Base-by-base conservation (phyloP, 1,140 invertebrate genomes). In the Bombus vancouverensis region DNA sequence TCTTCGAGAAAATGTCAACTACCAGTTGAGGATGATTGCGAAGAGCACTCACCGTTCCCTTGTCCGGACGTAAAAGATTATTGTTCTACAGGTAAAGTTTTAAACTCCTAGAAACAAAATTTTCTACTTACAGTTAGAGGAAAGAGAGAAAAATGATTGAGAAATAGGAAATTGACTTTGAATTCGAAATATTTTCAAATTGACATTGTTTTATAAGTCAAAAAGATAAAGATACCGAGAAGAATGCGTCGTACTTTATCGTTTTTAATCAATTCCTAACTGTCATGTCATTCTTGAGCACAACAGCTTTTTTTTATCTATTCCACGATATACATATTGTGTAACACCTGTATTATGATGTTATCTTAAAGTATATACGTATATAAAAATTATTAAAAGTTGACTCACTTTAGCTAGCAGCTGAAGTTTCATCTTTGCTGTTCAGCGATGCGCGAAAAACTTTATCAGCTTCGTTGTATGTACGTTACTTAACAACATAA, bases 21-120 rank as follows among this genome's bases (percentile, higher is more conserved):
- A 28, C 6, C 53, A 1, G 0, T 8, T 37, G 18, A 66, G 6
- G n/a, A 71, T 44, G 18, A 25, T 25, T 32, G 53, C 22, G 25
- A 8, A 9, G 8, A 28, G 6, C 70, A 28, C 12, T n/a, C 32
- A 5, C 25, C 65, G 0, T 6, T n/a, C 15, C 13, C 39, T 76
- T 76, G 81, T 6, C 15, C 25, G 2, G 25, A 68, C 28, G 5
- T 83, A 3, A 9, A 66, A 28, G 72, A 83, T 44, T 76, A 53
- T 18, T 83, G 59, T 53, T 6, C 39, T 5, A 6, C 10, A 66
- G 62, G 81, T 83, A 83, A 83, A 32, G 9, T 44, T 44, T n/a
- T 2, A 1, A n/a, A 8, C 0, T 65, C 6, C 53, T 34, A 0
- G 3, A 39, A 32, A 28, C 1, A 22, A 18, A 9, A 13, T 32